Evolutionary conservation across 2,113 vertebrate species (phyloP), one percentile per base, ranked within the genome.

Genomic region (Taxidea taxus): DNA sequence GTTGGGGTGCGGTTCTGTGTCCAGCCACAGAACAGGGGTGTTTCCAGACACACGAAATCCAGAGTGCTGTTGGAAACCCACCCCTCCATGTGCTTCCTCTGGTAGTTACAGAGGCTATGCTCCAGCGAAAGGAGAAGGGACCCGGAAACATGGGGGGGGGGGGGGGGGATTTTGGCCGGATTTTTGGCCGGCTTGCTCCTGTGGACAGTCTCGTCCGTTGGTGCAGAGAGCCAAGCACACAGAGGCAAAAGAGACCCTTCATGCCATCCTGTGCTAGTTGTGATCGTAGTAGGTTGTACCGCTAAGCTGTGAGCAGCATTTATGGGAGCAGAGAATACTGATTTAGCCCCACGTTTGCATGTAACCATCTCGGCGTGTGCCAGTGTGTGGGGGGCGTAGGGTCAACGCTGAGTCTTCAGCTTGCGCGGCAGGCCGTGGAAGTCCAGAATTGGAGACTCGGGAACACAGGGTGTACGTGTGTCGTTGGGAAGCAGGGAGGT

Each of bases 351-450:
- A 29, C 31, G 42, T 39, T 9, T 20, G 5, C 9, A 14, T 4
- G 27, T n/a, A 1, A 3, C 56, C 60, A 1, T 44, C 6, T 27
- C 3, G 6, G 54, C 4, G 29, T 1, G 34, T 4, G 7, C 1
- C 7, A 8, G 4, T 10, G 60, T 44, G 14, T 3, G 25, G 39
- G 42, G 0, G 16, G n/a, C 2, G 39, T 9, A 10, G 34, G 7
- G 74, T 21, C 1, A 27, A n/a, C 49, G 72, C 81, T 1, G 1
- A 25, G 29, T 12, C 23, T 39, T 34, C 37, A 2, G 27, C 51
- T 49, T 34, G 20, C 0, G 0, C 3, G 13, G 68, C 29, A 8
- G 34, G 88, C 39, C 4, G 44, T 20, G 25, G 44, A 20, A 20
- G 20, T 29, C 54, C 15, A 3, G 58, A 60, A 2, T 0, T 13